Evolutionary conservation across 2,888 invertebrate genomes (phyloP).

Genomic region (Mongoloraphidia duomilia): DNA sequence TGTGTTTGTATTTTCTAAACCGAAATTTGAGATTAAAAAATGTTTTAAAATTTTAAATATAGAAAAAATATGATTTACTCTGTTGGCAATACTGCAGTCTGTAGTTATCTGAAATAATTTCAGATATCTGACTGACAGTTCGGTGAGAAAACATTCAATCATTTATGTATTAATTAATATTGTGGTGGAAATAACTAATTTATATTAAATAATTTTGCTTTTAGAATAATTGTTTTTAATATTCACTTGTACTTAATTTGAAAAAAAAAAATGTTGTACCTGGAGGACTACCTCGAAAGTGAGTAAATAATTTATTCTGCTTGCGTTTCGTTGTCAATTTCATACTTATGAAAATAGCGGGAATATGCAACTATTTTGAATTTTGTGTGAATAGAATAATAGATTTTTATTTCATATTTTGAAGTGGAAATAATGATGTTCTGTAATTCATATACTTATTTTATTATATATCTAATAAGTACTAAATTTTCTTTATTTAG

Average conservation of each 20-base stretch:
- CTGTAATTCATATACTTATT: neutral
- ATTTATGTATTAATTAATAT: neutral
- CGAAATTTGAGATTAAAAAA: too few relatives aligned
- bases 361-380: conserved; percentile 6
- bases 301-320: conserved; percentile 32
- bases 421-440: conserved; percentile 3
- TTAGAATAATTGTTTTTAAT: neutral
- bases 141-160: neutral
- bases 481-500: too few relatives aligned
- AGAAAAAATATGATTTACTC: too few relatives aligned
- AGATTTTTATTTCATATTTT: conserved; percentile 3
- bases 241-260: too few relatives aligned
- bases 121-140: neutral
- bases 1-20: too few relatives aligned
- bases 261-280: conserved; percentile 67
- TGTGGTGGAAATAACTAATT: too few relatives aligned
- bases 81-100: too few relatives aligned
- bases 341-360: conserved; percentile 1
- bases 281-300: conserved; percentile 98
- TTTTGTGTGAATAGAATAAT: conserved; percentile 4
- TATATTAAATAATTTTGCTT: too few relatives aligned
- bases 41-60: too few relatives aligned
- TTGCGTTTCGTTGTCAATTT: neutral
- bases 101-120: neutral
- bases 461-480: too few relatives aligned